Evolutionary conservation across 2,797 vertebrate species (phyloP).

Genomic region (Jordanella pulchra): DNA sequence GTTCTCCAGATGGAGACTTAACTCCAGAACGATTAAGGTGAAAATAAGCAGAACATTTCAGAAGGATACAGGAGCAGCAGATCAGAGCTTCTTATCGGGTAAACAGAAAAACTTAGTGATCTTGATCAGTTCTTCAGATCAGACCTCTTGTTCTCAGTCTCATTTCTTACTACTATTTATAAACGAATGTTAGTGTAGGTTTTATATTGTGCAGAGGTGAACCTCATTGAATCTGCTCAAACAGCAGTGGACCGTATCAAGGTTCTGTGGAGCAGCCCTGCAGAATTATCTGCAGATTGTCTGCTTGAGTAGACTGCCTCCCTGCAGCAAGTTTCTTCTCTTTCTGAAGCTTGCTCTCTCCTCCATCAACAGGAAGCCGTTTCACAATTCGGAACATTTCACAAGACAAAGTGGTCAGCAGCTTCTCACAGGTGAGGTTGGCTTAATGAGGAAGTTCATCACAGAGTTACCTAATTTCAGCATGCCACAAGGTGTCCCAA

Average conservation of each 20-base stretch:
- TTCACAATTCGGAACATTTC: conserved; percentile 38
- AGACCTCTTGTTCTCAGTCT: background rate
- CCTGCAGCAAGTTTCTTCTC: conserved; percentile 16
- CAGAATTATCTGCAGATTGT: conserved; percentile 26
- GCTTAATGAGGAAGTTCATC: conserved; percentile 32
- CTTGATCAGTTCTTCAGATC: background rate
- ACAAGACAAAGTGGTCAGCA: conserved; percentile 21
- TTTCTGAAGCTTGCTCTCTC: conserved; percentile 24
- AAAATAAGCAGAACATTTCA: background rate
- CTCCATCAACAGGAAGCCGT: conserved; percentile 38
- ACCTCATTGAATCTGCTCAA: conserved; percentile 17
- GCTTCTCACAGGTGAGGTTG: conserved; percentile 67
- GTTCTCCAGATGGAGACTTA: background rate
- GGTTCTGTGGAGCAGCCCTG: conserved; percentile 30
- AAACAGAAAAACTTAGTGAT: background rate
- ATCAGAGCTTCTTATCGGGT: background rate
- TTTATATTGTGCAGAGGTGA: background rate
- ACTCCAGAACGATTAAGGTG: background rate
- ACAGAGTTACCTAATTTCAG: background rate
- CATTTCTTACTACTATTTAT: too few relatives aligned
- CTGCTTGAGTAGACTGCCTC: conserved; percentile 12
- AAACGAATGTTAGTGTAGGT: too few relatives aligned
- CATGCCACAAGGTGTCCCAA: conserved; percentile 27
- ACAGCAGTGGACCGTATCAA: conserved; percentile 18
- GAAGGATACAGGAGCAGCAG: conserved; percentile 1